phyloP scores from a whole-genome alignment of 2,113 vertebrate species.

The Hemiprocne comata region DNA sequence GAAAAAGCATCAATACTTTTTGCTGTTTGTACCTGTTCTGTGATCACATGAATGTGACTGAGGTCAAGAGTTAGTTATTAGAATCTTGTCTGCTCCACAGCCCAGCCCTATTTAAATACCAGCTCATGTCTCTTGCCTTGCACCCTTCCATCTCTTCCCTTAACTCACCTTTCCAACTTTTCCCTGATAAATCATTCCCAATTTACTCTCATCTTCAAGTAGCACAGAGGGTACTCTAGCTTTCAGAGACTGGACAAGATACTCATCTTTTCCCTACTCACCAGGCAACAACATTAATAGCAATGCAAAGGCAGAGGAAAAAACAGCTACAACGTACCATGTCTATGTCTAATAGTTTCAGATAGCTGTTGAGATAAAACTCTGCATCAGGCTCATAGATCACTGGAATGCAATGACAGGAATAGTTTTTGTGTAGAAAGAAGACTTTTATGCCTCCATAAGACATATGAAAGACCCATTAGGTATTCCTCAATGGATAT shows the following conservation, averaged over 20 bases:
- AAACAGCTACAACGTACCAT: neutral
- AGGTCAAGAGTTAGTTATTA: neutral
- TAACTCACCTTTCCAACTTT: neutral
- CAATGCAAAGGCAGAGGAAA: neutral
- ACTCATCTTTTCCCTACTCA: neutral
- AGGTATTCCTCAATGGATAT: accelerated
- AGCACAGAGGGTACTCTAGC: neutral
- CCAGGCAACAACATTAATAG: neutral
- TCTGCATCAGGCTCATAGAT: neutral
- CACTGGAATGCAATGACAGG: accelerated
- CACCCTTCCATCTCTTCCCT: neutral
- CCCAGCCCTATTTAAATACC: neutral
- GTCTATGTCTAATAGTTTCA: accelerated
- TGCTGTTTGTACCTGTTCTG: neutral
- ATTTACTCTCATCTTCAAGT: neutral
- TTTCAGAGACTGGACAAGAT: neutral
- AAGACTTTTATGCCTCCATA: neutral
- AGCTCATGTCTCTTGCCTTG: neutral
- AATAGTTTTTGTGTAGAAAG: neutral
- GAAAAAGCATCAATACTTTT: neutral
- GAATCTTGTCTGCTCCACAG: neutral
- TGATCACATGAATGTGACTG: accelerated
- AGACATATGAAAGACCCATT: neutral
- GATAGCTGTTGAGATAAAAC: neutral
- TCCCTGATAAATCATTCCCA: neutral